Base-by-base conservation (phyloP, 2,888 invertebrate genomes). In the Latrodectus hesperus region DNA sequence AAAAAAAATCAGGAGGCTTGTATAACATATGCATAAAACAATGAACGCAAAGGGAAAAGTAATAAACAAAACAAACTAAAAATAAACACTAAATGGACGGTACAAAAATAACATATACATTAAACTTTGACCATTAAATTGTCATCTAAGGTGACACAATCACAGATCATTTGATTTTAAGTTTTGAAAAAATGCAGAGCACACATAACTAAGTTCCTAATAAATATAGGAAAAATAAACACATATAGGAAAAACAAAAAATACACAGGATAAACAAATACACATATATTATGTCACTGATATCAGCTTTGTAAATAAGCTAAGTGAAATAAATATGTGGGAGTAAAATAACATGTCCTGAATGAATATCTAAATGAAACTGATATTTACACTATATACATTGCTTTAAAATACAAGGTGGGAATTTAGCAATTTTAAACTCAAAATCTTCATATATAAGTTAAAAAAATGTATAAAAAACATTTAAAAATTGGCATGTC, bases 81-180 rank as follows among this genome's bases (percentile, higher is more conserved):
- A 68, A 68, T 26, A 68, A 22, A 68, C 68, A 67, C 67, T 26
- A 68, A 68, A 9, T 12, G 22, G 38, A 38, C 38, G 38, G 38
- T 12, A 65, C 49, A 64, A 38, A 77, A 67, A 64, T 9, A 49
- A 38, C 12, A n/a, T 6, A 14, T 68, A 68, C n/a, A 68, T 38
- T 8, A 22, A 68, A 68, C 17, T 38, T 38, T 38, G 38, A 38
- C 38, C 38, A 38, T 38, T 38, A 38, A 38, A 38, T 38, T 38
- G 38, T 38, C 38, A 38, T 38, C 38, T 38, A 68, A 68, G 12
- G 14, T 22, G 68, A 26, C 38, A 81, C 67, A 81, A 87, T 87
- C 86, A 87, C 86, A 87, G 86, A 81, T 79, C 22, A 67, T 81
- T 87, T 87, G 86, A 86, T 84, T 84, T 75, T 73, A 64, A 67